Evolutionary conservation across 2,113 vertebrate genomes (phyloP), one percentile per base, ranked within the genome.

Genomic region (Phylloscopus whistleri): DNA sequence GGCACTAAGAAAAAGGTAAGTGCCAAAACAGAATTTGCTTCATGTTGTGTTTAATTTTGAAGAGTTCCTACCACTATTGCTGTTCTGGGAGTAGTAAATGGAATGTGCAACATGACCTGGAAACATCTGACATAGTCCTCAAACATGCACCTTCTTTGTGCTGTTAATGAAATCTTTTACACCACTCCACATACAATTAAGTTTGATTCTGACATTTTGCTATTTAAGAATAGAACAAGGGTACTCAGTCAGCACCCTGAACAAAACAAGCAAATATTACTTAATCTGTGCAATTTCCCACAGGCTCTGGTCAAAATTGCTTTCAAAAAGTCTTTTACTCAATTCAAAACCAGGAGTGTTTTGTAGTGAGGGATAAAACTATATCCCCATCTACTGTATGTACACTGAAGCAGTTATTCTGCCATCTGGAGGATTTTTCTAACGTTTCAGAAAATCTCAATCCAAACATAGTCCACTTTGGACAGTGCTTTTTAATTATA

Each of bases 361-460:
- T 56, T 60, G 15, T 26, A 55, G 26, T 18, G 19, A 91, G 28
- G 23, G 44, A 83, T 44, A 63, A 87, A 82, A 88, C 41, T 26
- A 44, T 9, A 89, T 79, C 84, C 46, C 64, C 33, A 70, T 24
- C 66, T 69, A 56, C 86, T 26, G 64, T 18, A 37, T 27, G 81
- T 39, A 35, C 30, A 93, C 75, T 79, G 85, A 80, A 96, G 77
- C 66, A 90, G 92, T 51, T 84, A 96, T 58, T 94, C 95, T 96
- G 97, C 96, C 96, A 95, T 72, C 97, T 96, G 96, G 92, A 97
- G 96, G 96, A 76, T 46, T 86, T 39, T 76, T 59, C 33, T 56
- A 55, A 60, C 6, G 35, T 52, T 91, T 72, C 82, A 74, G 51
- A 76, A 83, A 91, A 89, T 19, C 51, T 64, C 52, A 56, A 24